Evolutionary conservation across 2,113 vertebrate genomes (phyloP), one percentile per base, ranked within the genome.

Genomic region (Pelobates fuscus): DNA sequence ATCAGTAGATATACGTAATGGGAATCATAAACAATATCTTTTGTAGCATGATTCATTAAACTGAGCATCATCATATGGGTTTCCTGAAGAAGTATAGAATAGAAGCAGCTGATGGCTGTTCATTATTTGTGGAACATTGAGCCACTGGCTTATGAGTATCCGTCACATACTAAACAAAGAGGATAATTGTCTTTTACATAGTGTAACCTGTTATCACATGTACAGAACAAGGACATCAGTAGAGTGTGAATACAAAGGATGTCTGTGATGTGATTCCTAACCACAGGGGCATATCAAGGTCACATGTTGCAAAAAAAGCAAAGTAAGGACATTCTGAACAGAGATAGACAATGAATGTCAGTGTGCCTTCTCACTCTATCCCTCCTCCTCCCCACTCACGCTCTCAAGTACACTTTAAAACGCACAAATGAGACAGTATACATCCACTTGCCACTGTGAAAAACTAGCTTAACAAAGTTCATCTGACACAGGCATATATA

Each of bases 131-230:
- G 5, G 32, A 37, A 37, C 32, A 63, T 24, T 44, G 46, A 18
- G 46, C 57, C 41, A 26, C 25, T 44, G 43, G 69, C 58, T 60
- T 32, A 61, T 61, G 58, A 62, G 44, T 71, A 43, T 44, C 46
- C 24, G 59, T 49, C 70, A 64, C 20, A n/a, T 25, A 5, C 3
- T n/a, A 37, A 20, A 72, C 70, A 72, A 62, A 63, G 70, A 20
- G 8, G 21, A 4, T 32, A 25, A 63, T 63, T 72, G 59, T 72
- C 27, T 25, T 37, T 63, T 72, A 29, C 60, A 72, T 58, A 49
- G 70, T 37, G 70, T 52, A 62, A 62, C 70, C 70, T 63, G 59
- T 62, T 72, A 58, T 72, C 70, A 72, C 70, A 72, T 63, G 70
- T 52, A 52, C 58, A 54, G 59, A 63, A 32, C 41, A 63, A 72